Base-by-base conservation (phyloP, 2,113 vertebrate genomes). In the Phylloscopus whistleri region DNA sequence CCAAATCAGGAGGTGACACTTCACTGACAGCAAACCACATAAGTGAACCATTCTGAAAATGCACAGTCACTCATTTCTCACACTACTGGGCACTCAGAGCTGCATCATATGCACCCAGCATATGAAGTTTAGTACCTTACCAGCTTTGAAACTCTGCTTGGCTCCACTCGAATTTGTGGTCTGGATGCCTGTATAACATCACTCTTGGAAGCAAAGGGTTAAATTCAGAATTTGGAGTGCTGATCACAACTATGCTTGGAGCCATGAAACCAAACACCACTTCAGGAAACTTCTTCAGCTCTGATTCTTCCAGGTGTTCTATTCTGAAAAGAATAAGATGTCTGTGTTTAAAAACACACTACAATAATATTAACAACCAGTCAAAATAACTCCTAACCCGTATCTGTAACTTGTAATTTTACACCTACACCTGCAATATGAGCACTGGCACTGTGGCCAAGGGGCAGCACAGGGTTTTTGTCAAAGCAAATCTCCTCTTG, bases 131-230 rank as follows among this genome's bases (percentile, higher is more conserved):
- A 69, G 51, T 35, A 64, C 75, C 97, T 96, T 81, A 99, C 99
- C 99, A 99, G 59, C 94, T 98, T 96, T 98, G 98, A 96, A 99
- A 99, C 30, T 99, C 97, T 11, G 74, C 87, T 97, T 97, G 98
- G 83, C 86, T 98, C 99, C 99, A 99, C 96, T 99, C 99, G 91
- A 99, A 99, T 94, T 99, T 99, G 97, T 99, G 99, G 95, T 99
- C 99, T 10, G 95, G 93, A 93, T 99, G 97, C 88, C 99, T 98
- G 88, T 98, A 98, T 39, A 97, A 95, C 5, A 55, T 93, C 58
- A 98, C 81, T 89, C 97, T 94, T 53, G 98, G 98, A 39, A 99
- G 91, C 51, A 99, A 96, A 39, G 96, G 89, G 90, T 99, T 99
- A 96, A 98, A 99, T 51, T 99, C 99, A 13, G 96, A 98, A 96